Evolutionary conservation across 2,113 vertebrate genomes (phyloP), one percentile per base, ranked within the genome.

Genomic region (Pholis gunnellus): DNA sequence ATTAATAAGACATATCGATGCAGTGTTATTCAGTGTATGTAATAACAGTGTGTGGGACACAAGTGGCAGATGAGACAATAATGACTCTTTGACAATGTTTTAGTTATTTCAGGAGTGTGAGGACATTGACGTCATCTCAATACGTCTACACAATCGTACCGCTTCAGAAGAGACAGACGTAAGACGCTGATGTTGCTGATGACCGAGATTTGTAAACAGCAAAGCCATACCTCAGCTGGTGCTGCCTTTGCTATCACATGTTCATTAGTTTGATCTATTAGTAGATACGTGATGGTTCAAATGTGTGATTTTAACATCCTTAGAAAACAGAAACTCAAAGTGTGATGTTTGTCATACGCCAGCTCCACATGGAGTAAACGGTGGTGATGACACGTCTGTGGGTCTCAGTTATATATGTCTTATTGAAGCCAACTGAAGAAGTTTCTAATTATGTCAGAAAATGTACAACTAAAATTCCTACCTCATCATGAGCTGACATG

Each of bases 1-100:
- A 82, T 44, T 85, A 80, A 89, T 85, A 70, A 90, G 75, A 88
- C 83, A 87, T 87, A 83, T 85, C 67, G 44, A 79, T 61, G 67
- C 64, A 57, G 79, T 91, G 85, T 75, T 83, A 77, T 79, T 88
- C 27, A 67, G 71, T 92, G 67, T 90, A 27, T 83, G 80, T 88
- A 67, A 78, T 71, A 67, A 80, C 65, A 75, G 42, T 75, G 82
- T 74, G 74, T 70, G 76, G 48, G 70, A 73, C 46, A 56, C 25
- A 38, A 64, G 69, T 61, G 72, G 63, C 71, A 84, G 63, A 79
- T 56, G 60, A 79, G 71, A 88, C 64, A 71, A 68, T 54, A 52
- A 77, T 25, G 63, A 87, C 74, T 82, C 46, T 38, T 8, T 71
- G 75, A 79, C 56, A 50, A 72, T 14, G 42, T 78, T 80, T 85